Conservation (phyloP, 2,797 vertebrate genomes). For the Kryptolebias ocellatus region DNA sequence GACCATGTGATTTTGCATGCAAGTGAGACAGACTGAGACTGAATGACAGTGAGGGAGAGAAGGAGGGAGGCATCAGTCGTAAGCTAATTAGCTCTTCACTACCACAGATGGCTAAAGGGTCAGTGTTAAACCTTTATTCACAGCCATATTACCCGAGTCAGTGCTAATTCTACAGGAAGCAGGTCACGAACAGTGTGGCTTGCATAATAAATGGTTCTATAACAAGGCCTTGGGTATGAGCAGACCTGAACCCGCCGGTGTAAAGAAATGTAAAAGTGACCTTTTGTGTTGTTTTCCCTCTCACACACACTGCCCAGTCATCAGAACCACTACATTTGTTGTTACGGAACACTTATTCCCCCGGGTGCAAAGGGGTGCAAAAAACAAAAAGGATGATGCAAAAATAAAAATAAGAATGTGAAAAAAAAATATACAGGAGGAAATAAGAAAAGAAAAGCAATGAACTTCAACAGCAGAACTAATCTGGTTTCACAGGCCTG, state of each 20-base stretch:
- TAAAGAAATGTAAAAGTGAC: conserved; percentile 55
- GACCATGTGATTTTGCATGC: conserved; percentile 50
- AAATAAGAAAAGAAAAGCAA: conserved; percentile 21
- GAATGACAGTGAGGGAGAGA: conserved; percentile 40
- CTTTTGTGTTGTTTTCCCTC: conserved; percentile 49
- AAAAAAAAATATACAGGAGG: conserved; percentile 15
- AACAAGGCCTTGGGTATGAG: conserved; percentile 29
- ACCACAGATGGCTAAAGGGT: conserved; percentile 71
- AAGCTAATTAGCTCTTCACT: conserved; percentile 68
- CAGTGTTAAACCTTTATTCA: conserved; percentile 69
- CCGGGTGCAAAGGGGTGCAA: conserved; percentile 41
- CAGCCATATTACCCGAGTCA: conserved; percentile 66
- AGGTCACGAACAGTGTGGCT: conserved; percentile 46
- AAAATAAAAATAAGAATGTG: conserved; percentile 5
- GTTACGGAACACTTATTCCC: conserved; percentile 51
- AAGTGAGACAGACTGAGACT: conserved; percentile 37
- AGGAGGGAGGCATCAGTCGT: conserved; percentile 31
- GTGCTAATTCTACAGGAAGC: conserved; percentile 62
- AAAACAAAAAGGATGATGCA: not conserved
- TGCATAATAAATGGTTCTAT: conserved; percentile 49
- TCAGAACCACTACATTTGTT: conserved; percentile 46
- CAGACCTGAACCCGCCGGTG: conserved; percentile 22
- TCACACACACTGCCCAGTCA: conserved; percentile 33
- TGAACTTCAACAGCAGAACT: not conserved
- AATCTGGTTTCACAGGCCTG: not conserved